Conservation (phyloP, 2,113 vertebrate genomes). For the Scomber japonicus region DNA sequence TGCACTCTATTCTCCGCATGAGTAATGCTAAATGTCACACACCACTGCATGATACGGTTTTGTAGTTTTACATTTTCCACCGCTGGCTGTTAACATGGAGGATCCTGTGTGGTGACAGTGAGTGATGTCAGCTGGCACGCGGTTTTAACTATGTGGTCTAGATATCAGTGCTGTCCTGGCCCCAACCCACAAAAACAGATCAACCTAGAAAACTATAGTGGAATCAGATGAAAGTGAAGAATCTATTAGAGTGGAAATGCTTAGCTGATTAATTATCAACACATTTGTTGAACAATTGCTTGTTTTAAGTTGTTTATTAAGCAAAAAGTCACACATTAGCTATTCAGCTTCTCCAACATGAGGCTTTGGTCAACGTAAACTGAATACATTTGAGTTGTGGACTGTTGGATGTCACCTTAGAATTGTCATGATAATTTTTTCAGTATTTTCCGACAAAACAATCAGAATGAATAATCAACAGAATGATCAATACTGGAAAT, state of each 20-base stretch:
- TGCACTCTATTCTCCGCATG: background rate
- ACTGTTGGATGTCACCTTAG: background rate
- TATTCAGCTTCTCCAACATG: too few species aligned
- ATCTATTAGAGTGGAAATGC: too few species aligned
- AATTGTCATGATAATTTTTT: background rate
- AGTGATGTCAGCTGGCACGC: background rate
- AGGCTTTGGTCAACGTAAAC: too few species aligned
- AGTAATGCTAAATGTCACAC: background rate
- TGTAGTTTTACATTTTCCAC: background rate
- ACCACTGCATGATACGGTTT: background rate
- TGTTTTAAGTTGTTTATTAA: too few species aligned
- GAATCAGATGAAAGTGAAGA: too few species aligned
- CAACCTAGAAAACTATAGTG: background rate
- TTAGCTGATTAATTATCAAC: too few species aligned
- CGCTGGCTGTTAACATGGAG: background rate
- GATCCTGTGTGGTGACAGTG: background rate
- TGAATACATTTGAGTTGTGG: background rate
- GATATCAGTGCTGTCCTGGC: background rate
- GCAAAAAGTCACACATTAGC: too few species aligned
- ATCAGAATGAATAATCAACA: too few species aligned
- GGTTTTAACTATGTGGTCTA: background rate
- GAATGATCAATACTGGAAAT: background rate
- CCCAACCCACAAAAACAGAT: too few species aligned
- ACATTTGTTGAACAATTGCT: too few species aligned
- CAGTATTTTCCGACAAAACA: background rate